Evolutionary conservation across 2,797 vertebrate genomes (phyloP).

Genomic region (Poecilia picta): DNA sequence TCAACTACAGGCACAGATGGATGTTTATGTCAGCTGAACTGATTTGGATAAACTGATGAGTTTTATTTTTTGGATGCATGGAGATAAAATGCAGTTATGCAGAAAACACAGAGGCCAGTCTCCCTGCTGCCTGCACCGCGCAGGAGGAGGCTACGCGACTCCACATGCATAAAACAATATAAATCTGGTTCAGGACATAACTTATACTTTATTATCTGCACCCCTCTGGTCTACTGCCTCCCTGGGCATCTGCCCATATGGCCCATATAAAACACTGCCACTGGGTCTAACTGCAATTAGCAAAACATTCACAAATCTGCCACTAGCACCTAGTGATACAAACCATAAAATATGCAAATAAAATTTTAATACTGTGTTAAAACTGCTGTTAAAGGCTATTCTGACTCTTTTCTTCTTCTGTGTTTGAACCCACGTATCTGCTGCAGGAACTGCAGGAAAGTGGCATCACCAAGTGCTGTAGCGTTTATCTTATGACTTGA

Average conservation of each 20-base stretch:
- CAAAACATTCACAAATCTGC: background rate
- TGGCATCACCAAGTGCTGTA: background rate
- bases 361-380: background rate
- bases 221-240: background rate
- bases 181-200: background rate
- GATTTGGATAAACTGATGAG: background rate
- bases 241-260: background rate
- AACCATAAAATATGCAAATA: background rate
- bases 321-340: background rate
- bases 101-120: background rate
- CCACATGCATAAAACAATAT: background rate
- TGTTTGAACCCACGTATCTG: background rate
- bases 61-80: background rate
- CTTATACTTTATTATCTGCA: background rate
- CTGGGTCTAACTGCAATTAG: background rate
- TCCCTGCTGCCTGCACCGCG: background rate
- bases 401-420: background rate
- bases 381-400: background rate
- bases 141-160: background rate
- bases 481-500: background rate
- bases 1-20: background rate
- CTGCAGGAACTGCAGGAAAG: background rate
- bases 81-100: background rate
- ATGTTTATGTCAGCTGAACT: background rate
- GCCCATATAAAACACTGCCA: background rate